Evolutionary conservation across 2,113 vertebrate genomes (phyloP), one percentile per base, ranked within the genome.

Genomic region (Tupaia chinensis): DNA sequence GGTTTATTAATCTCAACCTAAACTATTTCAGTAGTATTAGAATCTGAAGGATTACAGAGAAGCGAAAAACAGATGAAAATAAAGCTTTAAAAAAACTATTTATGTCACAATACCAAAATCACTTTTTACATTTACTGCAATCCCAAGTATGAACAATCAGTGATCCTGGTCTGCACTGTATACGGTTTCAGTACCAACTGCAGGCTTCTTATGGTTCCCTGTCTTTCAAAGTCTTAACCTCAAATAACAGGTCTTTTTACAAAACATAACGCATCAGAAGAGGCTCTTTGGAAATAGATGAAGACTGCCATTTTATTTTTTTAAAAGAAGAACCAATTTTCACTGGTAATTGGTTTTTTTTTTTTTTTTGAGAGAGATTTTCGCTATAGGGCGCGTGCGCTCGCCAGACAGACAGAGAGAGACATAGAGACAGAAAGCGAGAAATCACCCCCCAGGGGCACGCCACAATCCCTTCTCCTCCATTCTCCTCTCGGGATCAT

Each of bases 1-100:
- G 27, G 29, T 80, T 89, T 78, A 78, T 78, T 91, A 73, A 77
- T 8, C 68, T 92, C 95, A 94, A 87, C 22, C 16, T 17, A 77
- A 90, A 53, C 56, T 29, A 91, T 61, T 86, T 93, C 44, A 63
- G 16, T 56, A 58, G 11, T 56, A 70, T 7, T 61, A 77, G 56
- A 77, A 74, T 61, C 56, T 93, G 22, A 79, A 44, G 79, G 15
- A 80, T 56, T 27, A 88, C 6, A 96, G 23, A 94, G 17, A 58
- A 68, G 8, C 34, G 23, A 73, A 80, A 96, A 65, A 69, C 27
- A 80, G 5, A 79, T 70, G 27, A 86, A 92, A 79, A 80, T 5
- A 9, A 81, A 90, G 6, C 80, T 92, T 73, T 72, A 44, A 25
- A 60, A 85, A 73, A 69, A 86, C 22, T 66, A 29, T 70, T 70